Base-by-base conservation (phyloP, 2,797 vertebrate genomes). In the Carcharodon carcharias region DNA sequence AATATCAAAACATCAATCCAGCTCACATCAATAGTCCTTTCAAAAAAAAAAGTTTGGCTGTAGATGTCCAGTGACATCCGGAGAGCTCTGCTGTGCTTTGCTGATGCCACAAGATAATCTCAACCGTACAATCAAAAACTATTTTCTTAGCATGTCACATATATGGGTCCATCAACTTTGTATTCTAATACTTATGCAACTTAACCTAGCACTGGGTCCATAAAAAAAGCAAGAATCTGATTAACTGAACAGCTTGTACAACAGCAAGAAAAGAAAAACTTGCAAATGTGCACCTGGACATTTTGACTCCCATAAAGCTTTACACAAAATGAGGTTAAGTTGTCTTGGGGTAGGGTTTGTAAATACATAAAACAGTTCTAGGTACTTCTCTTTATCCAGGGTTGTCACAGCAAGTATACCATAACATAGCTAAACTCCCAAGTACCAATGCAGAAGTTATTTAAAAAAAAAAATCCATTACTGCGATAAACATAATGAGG, bases 1-100 rank as follows among this genome's bases (percentile, higher is more conserved):
- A 93, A 93, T 65, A 93, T 93, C 91, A 65, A 93, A 65, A 93
- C 91, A 45, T 93, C 91, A 93, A 93, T 67, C 91, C 91, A 93
- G 61, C 91, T 93, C 40, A 26, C 45, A 67, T 93, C 91, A 93
- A 85, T 85, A 67, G 63, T 67, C 91, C 23, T 93, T 31, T 56
- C 35, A 23, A 93, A 65, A 93, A 93, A 65, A 63, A n/a, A 23
- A 93, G 91, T 93, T 65, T 45, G n/a, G 58, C 40, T 93, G 91
- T 4, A 45, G 91, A 45, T 65, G n/a, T 67, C 63, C n/a, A 93
- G 89, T 92, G 89, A 63, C 58, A n/a, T 40, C 89, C 63, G 40
- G 4, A 63, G 89, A 35, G 61, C 56, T 23, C 56, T 58, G 88
- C 54, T 89, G 28, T 89, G 45, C 35, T 87, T 50, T 89, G 89